Percentiles rank a stretch among this genome's conserved stretches.
phyloP scores from a whole-genome alignment of 2,888 invertebrate species.

The Drosophila vallismaia region DNA sequence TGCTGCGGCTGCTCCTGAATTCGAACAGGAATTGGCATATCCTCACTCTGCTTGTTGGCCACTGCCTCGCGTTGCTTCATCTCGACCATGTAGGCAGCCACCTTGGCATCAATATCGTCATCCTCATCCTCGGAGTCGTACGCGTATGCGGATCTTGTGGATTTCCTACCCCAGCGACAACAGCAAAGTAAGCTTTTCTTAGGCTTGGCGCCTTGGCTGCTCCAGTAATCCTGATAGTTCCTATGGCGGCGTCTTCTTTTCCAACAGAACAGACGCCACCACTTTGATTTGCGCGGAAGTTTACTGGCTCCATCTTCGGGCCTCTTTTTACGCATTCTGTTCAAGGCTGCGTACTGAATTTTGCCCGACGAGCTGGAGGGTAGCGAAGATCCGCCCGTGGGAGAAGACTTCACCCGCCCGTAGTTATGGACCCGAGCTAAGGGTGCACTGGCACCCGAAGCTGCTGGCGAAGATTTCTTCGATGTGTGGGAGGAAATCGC shows the following conservation, averaged over 20 bases:
- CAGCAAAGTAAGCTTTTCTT: constrained; percentile 38
- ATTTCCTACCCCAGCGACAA: constrained; percentile 16
- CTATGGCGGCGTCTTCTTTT: constrained; percentile 39
- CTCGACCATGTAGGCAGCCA: constrained; percentile 80
- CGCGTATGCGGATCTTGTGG: constrained; percentile 36
- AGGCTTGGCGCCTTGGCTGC: constrained; percentile 28
- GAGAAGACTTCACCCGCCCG: constrained; percentile 52
- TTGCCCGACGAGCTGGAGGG: constrained; percentile 50
- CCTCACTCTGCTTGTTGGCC: constrained; percentile 62
- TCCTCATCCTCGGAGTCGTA: constrained; percentile 74
- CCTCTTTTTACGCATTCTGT: constrained; percentile 68
- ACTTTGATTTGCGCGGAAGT: constrained; percentile 26
- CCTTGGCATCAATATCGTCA: constrained; percentile 82
- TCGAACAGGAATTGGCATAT: not conserved
- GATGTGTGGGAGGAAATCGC: constrained; percentile 48
- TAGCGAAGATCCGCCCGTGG: constrained; percentile 25
- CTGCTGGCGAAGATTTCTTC: constrained; percentile 15
- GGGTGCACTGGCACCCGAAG: constrained; percentile 25
- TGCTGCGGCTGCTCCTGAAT: constrained; percentile 26
- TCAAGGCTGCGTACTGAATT: constrained; percentile 80
- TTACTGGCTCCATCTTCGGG: constrained; percentile 17
- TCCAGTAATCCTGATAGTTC: constrained; percentile 55
- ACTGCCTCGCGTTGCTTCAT: constrained; percentile 71
- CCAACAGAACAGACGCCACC: constrained; percentile 42
- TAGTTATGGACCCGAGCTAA: constrained; percentile 72